Conservation (phyloP, 2,113 vertebrate genomes). For the Bungarus multicinctus region DNA sequence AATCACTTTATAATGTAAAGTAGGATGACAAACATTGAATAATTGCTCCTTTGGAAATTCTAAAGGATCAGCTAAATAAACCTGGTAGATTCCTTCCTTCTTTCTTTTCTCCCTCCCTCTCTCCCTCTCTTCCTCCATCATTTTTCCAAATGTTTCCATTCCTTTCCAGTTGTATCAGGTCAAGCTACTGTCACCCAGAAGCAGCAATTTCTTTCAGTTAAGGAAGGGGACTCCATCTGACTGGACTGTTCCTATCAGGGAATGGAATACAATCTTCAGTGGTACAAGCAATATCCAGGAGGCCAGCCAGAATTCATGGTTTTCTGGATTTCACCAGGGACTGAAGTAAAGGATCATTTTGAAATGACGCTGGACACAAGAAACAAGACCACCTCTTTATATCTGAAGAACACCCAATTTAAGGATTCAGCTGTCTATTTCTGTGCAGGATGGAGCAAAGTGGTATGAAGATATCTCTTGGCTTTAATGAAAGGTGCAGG, state of each 20-base stretch:
- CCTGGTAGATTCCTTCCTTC: neutral
- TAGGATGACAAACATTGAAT: neutral
- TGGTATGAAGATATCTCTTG: neutral
- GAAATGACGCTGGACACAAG: neutral
- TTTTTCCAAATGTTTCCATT: neutral
- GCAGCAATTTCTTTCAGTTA: neutral
- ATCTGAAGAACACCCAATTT: neutral
- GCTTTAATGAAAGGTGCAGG: neutral
- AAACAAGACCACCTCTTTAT: neutral
- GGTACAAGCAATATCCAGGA: neutral
- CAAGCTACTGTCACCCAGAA: neutral
- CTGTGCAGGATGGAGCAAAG: neutral
- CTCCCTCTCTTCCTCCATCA: neutral
- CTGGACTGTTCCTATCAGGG: neutral
- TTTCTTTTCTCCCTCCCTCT: neutral
- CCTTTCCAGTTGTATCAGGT: neutral
- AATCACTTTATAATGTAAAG: neutral
- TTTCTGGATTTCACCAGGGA: accelerated
- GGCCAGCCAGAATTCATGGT: neutral
- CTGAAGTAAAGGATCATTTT: neutral
- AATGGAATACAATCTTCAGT: neutral
- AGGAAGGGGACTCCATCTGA: neutral
- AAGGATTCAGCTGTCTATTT: neutral
- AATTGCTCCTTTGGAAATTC: neutral
- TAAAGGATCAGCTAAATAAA: neutral